Conservation (phyloP, 2,113 vertebrate species). For the Ceyx melanurus region DNA sequence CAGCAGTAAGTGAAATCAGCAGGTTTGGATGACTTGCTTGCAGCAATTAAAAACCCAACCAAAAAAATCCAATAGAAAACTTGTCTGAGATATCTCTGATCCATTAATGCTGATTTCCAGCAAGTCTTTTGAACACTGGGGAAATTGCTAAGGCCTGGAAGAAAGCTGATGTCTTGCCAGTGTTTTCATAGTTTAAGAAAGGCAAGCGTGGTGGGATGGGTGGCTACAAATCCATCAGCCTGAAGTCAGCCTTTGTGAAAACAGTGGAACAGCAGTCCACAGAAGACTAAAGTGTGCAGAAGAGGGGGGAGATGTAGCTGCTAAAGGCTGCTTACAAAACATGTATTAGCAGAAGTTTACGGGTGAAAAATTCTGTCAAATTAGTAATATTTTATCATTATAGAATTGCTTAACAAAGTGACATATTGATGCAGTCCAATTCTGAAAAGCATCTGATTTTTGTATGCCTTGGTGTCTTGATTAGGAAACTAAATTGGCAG, state of each 20-base stretch:
- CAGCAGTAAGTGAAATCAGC: background rate
- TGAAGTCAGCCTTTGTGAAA: background rate
- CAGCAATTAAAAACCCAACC: background rate
- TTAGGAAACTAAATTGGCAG: background rate
- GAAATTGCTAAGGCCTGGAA: background rate
- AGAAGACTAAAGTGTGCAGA: background rate
- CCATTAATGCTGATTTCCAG: background rate
- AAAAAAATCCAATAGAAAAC: background rate
- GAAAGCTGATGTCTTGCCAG: background rate
- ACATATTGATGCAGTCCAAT: background rate
- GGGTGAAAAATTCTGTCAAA: background rate
- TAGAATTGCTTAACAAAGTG: background rate
- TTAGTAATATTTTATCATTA: background rate
- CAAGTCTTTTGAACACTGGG: background rate
- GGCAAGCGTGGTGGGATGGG: background rate
- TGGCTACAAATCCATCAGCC: background rate
- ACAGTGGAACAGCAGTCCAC: background rate
- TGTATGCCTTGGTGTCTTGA: background rate
- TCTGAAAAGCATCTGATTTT: background rate
- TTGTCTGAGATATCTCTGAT: background rate
- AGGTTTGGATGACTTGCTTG: background rate
- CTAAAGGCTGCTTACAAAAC: background rate
- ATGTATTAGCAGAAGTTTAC: background rate
- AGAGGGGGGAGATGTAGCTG: background rate
- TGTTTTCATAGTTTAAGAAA: background rate